phyloP scores from a whole-genome alignment of 2,113 vertebrate genomes.

The Podarcis raffonei region DNA sequence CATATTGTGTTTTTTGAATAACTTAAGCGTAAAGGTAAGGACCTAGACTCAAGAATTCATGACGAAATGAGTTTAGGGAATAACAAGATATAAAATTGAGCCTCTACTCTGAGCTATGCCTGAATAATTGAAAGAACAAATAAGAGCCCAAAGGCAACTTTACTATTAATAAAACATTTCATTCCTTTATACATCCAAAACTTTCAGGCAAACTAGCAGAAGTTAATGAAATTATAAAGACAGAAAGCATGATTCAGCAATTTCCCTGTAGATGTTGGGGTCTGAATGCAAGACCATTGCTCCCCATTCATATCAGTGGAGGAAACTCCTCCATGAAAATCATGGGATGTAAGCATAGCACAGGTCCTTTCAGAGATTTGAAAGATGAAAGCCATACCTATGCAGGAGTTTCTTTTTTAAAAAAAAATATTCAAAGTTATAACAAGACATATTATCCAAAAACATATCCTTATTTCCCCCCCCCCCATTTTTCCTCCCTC shows the following conservation, averaged over 20 bases:
- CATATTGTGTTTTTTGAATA: not conserved
- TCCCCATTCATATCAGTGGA: not conserved
- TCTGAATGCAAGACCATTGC: not conserved
- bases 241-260: not conserved
- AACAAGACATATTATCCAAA: too few relatives aligned
- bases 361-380: not conserved
- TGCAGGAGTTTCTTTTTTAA: not conserved
- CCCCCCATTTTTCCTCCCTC: too few relatives aligned
- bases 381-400: not conserved
- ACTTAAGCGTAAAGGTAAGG: constrained; percentile 5
- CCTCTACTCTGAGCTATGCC: not conserved
- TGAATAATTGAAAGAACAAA: not conserved
- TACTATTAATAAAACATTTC: constrained; percentile 1
- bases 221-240: not conserved
- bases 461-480: too few relatives aligned
- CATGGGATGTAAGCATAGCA: not conserved
- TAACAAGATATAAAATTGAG: not conserved
- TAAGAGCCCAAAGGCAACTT: not conserved
- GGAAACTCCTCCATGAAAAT: not conserved
- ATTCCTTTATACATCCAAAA: not conserved
- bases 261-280: not conserved
- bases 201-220: not conserved
- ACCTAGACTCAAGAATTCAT: constrained; percentile 9
- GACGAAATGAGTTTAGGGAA: not conserved
- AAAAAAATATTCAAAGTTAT: too few relatives aligned